Conservation (phyloP, 2,113 vertebrate species). For the Austrofundulus limnaeus region DNA sequence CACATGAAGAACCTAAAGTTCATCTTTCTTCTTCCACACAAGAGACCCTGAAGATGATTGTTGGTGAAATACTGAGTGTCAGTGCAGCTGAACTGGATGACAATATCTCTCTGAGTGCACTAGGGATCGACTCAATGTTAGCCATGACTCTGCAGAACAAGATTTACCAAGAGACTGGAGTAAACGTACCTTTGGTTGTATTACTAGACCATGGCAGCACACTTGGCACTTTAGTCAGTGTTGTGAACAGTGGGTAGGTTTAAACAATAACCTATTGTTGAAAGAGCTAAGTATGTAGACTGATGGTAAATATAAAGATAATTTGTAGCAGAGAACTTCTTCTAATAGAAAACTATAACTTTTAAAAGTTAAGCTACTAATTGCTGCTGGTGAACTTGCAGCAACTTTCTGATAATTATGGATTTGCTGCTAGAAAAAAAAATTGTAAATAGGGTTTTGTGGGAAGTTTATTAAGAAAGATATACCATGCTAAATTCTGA, state of each 20-base stretch:
- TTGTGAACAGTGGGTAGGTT: slow-evolving; percentile 61
- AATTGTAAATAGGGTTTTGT: no score
- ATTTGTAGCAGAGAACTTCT: background rate
- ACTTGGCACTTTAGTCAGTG: slow-evolving; percentile 68
- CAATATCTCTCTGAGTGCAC: slow-evolving; percentile 64
- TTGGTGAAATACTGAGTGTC: slow-evolving; percentile 71
- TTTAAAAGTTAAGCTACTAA: no score
- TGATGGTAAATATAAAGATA: background rate
- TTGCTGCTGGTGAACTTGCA: no score
- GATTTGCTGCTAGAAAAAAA: no score
- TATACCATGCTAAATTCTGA: background rate
- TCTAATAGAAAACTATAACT: no score
- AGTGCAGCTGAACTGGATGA: slow-evolving; percentile 72
- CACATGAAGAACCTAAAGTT: slow-evolving; percentile 13
- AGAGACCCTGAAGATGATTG: slow-evolving; percentile 71
- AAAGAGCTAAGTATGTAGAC: background rate
- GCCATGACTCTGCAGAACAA: slow-evolving; percentile 81
- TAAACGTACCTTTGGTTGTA: slow-evolving; percentile 80
- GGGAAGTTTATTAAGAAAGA: background rate
- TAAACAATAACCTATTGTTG: background rate
- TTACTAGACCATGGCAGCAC: slow-evolving; percentile 83
- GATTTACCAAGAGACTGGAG: slow-evolving; percentile 78
- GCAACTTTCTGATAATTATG: no score
- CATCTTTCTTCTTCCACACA: slow-evolving; percentile 50
- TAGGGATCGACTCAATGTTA: slow-evolving; percentile 87